Conservation (phyloP, 2,797 vertebrate genomes). For the Brachymystax lenok region DNA sequence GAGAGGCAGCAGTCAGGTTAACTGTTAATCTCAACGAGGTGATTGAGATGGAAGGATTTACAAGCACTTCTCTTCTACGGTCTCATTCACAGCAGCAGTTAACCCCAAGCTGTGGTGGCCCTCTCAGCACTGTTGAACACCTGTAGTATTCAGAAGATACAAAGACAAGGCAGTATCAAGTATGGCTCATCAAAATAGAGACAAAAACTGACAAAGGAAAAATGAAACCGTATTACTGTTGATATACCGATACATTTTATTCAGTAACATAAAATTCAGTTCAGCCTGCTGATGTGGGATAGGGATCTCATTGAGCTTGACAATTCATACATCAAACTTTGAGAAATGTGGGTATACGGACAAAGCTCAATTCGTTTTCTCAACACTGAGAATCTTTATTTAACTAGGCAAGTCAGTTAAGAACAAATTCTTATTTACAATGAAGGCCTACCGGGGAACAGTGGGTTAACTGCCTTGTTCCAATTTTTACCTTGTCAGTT, state of each 20-base stretch:
- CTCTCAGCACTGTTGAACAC: background rate
- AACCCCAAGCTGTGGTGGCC: background rate
- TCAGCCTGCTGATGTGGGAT: slow-evolving; percentile 54
- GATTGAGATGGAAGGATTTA: slow-evolving; percentile 29
- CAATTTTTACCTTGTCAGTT: no score
- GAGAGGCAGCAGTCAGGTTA: slow-evolving; percentile 61
- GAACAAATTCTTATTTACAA: no score
- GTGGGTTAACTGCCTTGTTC: no score
- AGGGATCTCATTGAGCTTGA: slow-evolving; percentile 39
- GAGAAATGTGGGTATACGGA: slow-evolving; percentile 37
- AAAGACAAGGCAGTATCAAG: background rate
- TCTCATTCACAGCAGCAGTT: background rate
- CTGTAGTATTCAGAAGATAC: background rate
- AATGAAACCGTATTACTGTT: slow-evolving; percentile 21
- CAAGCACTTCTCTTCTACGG: background rate
- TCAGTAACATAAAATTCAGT: slow-evolving; percentile 69
- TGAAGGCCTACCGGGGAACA: no score
- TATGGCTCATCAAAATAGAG: background rate
- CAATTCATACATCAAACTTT: slow-evolving; percentile 22
- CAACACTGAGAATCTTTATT: slow-evolving; percentile 7
- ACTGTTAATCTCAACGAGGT: slow-evolving; percentile 73
- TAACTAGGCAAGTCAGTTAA: no score
- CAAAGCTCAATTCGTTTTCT: slow-evolving; percentile 23
- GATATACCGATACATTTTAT: slow-evolving; percentile 70
- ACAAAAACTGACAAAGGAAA: background rate